A percentile compares a stretch with the other conserved stretches of the same genome.
Evolutionary conservation across 2,888 invertebrate genomes (phyloP).

Genomic region (Acronicta psi): DNA sequence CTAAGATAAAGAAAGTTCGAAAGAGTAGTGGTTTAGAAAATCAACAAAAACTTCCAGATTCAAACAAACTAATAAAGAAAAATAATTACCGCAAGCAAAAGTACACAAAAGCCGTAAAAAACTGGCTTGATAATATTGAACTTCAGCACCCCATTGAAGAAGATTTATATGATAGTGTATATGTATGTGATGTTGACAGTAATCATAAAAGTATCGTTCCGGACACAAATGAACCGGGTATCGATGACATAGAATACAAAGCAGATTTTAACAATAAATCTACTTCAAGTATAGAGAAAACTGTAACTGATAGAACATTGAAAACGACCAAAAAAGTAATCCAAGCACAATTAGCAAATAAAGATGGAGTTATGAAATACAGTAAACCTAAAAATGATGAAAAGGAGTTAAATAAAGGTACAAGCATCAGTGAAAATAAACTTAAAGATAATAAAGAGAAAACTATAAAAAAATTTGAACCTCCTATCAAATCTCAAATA

Average conservation of each 20-base stretch:
- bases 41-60: background rate
- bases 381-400: slow-evolving; percentile 63
- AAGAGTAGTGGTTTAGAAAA: background rate
- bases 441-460: slow-evolving; percentile 54
- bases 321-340: slow-evolving; percentile 64
- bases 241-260: slow-evolving; percentile 10
- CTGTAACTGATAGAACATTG: slow-evolving; percentile 31
- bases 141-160: slow-evolving; percentile 47
- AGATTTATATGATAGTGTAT: slow-evolving; percentile 14
- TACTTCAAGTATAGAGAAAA: slow-evolving; percentile 9
- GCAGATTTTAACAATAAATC: background rate
- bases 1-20: slow-evolving; percentile 24
- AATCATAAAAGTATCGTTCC: background rate
- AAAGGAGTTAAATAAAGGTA: slow-evolving; percentile 1
- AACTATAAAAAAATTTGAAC: slow-evolving; percentile 72
- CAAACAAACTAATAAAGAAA: slow-evolving; percentile 5
- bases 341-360: slow-evolving; percentile 77
- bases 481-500: slow-evolving; percentile 75
- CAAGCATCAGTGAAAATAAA: slow-evolving; percentile 5
- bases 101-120: slow-evolving; percentile 73
- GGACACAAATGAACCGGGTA: slow-evolving; percentile 1
- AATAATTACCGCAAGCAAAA: slow-evolving; percentile 67
- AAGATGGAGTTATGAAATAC: slow-evolving; percentile 80
- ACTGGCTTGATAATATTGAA: slow-evolving; percentile 73
- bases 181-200: background rate